Evolutionary conservation across 2,888 invertebrate species (phyloP), one percentile per base, ranked within the genome.

Genomic region (Platycnemis pennipes): DNA sequence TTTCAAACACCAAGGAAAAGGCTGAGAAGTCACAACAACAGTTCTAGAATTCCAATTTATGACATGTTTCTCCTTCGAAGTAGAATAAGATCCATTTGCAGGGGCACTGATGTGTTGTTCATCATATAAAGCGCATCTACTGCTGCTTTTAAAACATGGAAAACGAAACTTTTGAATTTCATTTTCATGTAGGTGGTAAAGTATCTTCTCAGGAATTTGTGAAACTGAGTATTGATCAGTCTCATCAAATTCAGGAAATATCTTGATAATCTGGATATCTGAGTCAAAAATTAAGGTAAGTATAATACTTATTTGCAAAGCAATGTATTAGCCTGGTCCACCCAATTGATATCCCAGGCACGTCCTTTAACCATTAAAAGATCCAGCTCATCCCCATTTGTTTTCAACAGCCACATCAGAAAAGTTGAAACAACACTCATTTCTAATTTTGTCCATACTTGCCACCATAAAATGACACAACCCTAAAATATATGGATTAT

Each of bases 21-120:
- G 97, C 95, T 98, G 98, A 37, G 98, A 98, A 4, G 98, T 99
- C 13, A 97, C 97, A 94, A 99, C 96, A 94, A 98, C 98, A 0
- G 99, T 99, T 94, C 99, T 97, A 96, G 99, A 99, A 13, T 99
- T 96, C 99, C 99, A 99, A 95, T 98, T 98, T 0, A 98, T 98
- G 96, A 99, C 99, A 96, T 99, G 99, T 96, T 99, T 99, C 94
- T 97, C 96, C 95, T 96, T 97, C 3, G 97, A 97, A 85, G 97
- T 96, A 26, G 96, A 96, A 16, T 96, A 95, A 95, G 96, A 95
- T 95, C 77, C 77, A 37, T 37, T 16, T 37, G 11, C 77, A 13
- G 37, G 13, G 13, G 11, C 37, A 77, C 77, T 77, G 37, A 8
- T 37, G 77, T 37, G 11, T 8, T 37, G 77, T 13, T 77, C 37